phyloP scores from a whole-genome alignment of 1,140 invertebrate genomes.

The Zelostemma sp. region DNA sequence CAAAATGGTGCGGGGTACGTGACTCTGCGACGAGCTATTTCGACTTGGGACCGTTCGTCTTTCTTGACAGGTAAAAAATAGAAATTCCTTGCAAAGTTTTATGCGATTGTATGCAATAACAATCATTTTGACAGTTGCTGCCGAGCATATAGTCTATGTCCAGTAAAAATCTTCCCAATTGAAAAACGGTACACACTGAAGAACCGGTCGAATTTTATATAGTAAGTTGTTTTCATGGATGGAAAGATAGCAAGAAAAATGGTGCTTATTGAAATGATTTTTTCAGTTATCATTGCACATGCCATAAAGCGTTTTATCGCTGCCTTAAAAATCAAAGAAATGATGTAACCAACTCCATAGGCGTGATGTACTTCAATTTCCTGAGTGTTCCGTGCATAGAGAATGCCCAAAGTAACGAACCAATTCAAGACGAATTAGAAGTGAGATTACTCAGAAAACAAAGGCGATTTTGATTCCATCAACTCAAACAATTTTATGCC shows the following conservation, averaged over 20 bases:
- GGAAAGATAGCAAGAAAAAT: too few species aligned
- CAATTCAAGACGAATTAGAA: neutral
- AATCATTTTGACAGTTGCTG: conserved; percentile 72
- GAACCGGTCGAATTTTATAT: conserved; percentile 84
- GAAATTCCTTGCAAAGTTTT: neutral
- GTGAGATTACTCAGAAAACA: conserved; percentile 19
- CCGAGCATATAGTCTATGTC: conserved; percentile 81
- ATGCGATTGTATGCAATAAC: neutral
- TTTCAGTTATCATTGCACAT: conserved; percentile 87
- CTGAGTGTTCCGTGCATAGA: conserved; percentile 83
- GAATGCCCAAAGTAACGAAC: conserved; percentile 62
- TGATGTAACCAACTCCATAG: conserved; percentile 81
- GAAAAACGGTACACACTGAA: conserved; percentile 79
- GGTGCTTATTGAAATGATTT: too few species aligned
- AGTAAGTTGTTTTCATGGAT: conserved; percentile 70
- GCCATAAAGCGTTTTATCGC: conserved; percentile 84
- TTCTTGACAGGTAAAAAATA: neutral
- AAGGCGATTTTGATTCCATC: too few species aligned
- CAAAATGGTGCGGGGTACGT: neutral
- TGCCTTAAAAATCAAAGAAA: conserved; percentile 83
- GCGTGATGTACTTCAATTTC: conserved; percentile 90
- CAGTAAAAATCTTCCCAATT: conserved; percentile 78
- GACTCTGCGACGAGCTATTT: neutral
- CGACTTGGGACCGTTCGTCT: neutral
- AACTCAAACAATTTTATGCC: too few species aligned